A percentile compares a stretch with the other conserved stretches of the same genome.
Evolutionary conservation across 1,140 invertebrate genomes (phyloP).

Genomic region (Metopolophium dirhodum): DNA sequence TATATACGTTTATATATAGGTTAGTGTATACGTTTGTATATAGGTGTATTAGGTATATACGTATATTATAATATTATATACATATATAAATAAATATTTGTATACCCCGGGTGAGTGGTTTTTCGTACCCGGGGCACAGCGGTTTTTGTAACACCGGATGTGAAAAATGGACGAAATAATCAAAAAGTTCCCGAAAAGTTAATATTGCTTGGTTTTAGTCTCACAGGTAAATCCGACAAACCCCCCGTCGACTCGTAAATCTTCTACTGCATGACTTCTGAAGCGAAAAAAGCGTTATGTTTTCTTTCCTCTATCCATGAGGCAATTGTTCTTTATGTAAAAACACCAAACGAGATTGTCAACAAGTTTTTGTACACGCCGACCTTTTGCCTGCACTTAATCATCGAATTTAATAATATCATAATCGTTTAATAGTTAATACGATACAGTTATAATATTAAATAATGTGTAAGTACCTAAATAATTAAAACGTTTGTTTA

Average conservation of each 20-base stretch:
- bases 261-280: not conserved
- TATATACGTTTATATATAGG: not conserved
- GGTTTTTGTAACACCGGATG: constrained; percentile 36
- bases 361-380: not conserved
- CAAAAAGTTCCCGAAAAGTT: constrained; percentile 41
- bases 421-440: not conserved
- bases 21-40: not conserved
- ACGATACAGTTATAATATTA: not conserved
- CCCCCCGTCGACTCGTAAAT: constrained; percentile 31
- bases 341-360: not conserved
- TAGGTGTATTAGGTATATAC: not conserved
- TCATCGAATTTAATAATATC: not conserved
- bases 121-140: not conserved
- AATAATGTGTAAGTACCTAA: not conserved
- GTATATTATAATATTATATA: not conserved
- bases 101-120: not conserved
- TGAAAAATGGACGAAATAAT: constrained; percentile 46
- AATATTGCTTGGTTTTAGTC: constrained; percentile 15
- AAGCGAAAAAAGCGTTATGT: not conserved
- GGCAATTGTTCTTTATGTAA: not conserved
- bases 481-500: not conserved
- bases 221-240: constrained; percentile 28
- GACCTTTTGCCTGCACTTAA: not conserved
- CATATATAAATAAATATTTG: not conserved
- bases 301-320: not conserved